Base-by-base conservation (phyloP, 2,797 vertebrate species). In the Sebastes baramenuke region DNA sequence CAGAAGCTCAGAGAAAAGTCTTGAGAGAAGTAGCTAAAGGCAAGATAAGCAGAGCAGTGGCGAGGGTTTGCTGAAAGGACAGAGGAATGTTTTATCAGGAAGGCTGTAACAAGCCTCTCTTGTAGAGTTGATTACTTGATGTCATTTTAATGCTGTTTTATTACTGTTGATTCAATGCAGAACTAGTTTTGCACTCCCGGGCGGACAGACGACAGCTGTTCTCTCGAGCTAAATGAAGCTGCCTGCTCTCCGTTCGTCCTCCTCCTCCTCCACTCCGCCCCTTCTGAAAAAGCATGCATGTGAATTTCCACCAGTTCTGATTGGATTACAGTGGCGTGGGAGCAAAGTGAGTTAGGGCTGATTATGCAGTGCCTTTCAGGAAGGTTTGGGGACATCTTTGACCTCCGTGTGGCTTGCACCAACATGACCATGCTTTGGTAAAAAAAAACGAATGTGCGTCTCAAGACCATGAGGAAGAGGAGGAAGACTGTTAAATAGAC, bases 141-240 rank as follows among this genome's bases (percentile, higher is more conserved):
- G 93, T 94, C 93, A 93, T 94, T 93, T 92, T 92, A 94, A 92
- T 94, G 93, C 92, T 95, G 93, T 94, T 94, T 95, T 93, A 93
- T 94, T 93, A 91, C 90, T 94, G 91, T 95, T 87, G 88, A 94
- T 93, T 93, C 90, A 94, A 94, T 90, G 92, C 93, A 94, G 93
- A 94, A 94, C 89, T 94, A 90, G 90, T 93, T 94, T 95, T 95
- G 93, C 95, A 95, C 94, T 94, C 90, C 88, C 22, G 59, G 82
- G 87, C 67, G 66, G 92, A 93, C 87, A 80, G 86, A 79, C 68
- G 72, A 83, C 89, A 84, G 92, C 89, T 91, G 80, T 89, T 86
- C 76, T 85, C 74, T 90, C 59, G 59, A 81, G 84, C 90, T 91
- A 86, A 87, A 90, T 71, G 86, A 90, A 92, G 88, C 89, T 89